phyloP scores from a whole-genome alignment of 2,797 vertebrate genomes.

The Fundulus diaphanus region DNA sequence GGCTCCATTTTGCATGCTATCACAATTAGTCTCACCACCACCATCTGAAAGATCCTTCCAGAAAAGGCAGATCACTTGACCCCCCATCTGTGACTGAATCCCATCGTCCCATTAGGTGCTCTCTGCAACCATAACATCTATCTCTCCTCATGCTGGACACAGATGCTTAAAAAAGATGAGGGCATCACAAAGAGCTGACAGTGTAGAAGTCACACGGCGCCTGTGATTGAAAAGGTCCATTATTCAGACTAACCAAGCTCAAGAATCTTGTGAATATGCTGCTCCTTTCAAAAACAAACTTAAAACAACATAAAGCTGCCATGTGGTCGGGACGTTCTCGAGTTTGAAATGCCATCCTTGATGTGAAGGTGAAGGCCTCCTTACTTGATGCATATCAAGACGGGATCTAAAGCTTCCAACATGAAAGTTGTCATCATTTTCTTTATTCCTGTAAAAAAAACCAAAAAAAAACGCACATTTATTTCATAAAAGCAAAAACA shows the following conservation, averaged over 20 bases:
- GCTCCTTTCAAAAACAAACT: slow-evolving; percentile 29
- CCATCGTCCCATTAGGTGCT: slow-evolving; percentile 69
- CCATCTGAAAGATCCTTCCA: slow-evolving; percentile 72
- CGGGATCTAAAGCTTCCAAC: not conserved
- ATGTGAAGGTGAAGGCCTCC: slow-evolving; percentile 9
- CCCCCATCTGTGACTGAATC: slow-evolving; percentile 69
- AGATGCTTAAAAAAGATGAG: slow-evolving; percentile 68
- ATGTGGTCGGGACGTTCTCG: slow-evolving; percentile 7
- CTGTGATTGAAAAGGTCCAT: slow-evolving; percentile 70
- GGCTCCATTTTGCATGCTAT: slow-evolving; percentile 79
- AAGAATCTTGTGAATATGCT: slow-evolving; percentile 40
- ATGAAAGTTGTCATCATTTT: not conserved
- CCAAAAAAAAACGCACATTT: no score
- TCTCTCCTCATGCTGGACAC: slow-evolving; percentile 62
- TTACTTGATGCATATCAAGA: not conserved
- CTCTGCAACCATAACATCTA: slow-evolving; percentile 65
- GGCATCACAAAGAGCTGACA: slow-evolving; percentile 70
- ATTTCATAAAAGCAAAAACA: not conserved
- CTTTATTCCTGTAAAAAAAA: not conserved
- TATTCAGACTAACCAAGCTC: slow-evolving; percentile 51
- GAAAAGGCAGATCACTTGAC: slow-evolving; percentile 79
- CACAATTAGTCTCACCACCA: slow-evolving; percentile 80
- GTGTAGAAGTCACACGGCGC: slow-evolving; percentile 68
- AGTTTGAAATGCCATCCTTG: slow-evolving; percentile 17
- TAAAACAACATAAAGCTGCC: slow-evolving; percentile 36